A percentile compares a stretch with the other conserved stretches of the same genome.
phyloP scores from a whole-genome alignment of 2,113 vertebrate species.

The Mionectes macconnelli region DNA sequence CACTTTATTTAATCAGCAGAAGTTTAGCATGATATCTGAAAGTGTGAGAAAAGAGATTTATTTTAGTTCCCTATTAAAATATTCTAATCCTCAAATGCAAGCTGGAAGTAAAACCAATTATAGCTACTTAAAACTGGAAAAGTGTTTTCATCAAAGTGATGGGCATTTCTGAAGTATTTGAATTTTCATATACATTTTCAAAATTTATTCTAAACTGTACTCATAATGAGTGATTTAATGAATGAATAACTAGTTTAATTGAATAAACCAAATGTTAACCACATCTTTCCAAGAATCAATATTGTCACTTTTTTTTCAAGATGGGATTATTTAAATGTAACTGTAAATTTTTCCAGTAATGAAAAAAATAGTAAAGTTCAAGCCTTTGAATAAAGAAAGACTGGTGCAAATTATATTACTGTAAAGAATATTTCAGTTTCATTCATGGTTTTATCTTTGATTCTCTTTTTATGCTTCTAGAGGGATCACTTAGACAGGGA shows the following conservation, averaged over 20 bases:
- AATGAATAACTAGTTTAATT: background rate
- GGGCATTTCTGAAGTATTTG: background rate
- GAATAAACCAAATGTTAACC: background rate
- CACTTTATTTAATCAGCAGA: background rate
- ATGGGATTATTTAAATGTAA: background rate
- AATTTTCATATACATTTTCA: background rate
- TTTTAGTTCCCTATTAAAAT: background rate
- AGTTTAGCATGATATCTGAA: background rate
- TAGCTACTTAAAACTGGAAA: background rate
- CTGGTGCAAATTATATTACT: background rate
- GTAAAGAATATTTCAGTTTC: background rate
- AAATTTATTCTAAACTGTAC: background rate
- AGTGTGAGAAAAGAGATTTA: background rate
- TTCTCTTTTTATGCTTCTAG: background rate
- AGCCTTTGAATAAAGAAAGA: background rate
- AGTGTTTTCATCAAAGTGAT: background rate
- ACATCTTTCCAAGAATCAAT: background rate
- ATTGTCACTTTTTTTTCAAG: background rate
- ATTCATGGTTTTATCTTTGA: background rate
- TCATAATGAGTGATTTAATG: background rate
- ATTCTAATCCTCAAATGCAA: background rate
- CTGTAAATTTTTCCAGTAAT: background rate
- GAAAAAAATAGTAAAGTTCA: background rate
- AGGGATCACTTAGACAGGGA: background rate
- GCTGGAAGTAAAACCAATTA: background rate